These are phyloP conservation scores for Tridacna gigas DNA, from an alignment of 2,888 invertebrate species.

Conservation along the genomic window DNA sequence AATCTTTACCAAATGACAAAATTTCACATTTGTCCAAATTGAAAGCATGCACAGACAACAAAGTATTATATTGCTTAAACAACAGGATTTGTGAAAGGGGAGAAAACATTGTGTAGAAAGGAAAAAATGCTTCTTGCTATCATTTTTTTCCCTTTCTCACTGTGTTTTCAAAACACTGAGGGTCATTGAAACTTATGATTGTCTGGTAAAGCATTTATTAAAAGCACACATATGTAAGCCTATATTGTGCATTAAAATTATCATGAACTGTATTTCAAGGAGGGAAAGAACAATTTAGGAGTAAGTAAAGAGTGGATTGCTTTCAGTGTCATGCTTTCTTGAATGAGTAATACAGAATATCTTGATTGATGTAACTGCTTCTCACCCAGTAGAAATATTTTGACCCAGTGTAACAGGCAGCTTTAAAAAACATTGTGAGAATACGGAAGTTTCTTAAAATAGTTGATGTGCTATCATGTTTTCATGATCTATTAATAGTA, in stretches of 20 bases:
- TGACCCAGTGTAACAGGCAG: too few species aligned
- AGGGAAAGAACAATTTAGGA: constrained; percentile 3
- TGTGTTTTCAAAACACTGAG: not conserved
- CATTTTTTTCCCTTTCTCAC: not conserved
- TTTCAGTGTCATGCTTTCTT: not conserved
- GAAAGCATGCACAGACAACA: too few species aligned
- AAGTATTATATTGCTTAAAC: not conserved
- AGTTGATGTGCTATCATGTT: too few species aligned
- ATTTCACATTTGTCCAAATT: not conserved
- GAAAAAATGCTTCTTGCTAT: not conserved
- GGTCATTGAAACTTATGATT: not conserved
- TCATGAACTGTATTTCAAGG: not conserved
- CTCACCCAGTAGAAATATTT: too few species aligned
- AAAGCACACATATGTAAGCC: not conserved
- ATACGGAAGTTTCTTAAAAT: too few species aligned
- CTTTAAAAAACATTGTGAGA: too few species aligned
- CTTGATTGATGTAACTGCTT: too few species aligned
- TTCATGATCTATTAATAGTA: too few species aligned
- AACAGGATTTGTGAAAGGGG: not conserved
- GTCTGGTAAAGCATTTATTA: not conserved
- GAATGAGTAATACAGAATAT: too few species aligned
- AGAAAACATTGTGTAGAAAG: not conserved
- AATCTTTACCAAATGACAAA: not conserved
- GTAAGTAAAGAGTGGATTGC: not conserved
- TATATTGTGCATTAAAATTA: not conserved